Percentiles rank a stretch among this genome's conserved stretches.
Conservation (phyloP, 2,888 invertebrate genomes). For the Acleris holmiana region DNA sequence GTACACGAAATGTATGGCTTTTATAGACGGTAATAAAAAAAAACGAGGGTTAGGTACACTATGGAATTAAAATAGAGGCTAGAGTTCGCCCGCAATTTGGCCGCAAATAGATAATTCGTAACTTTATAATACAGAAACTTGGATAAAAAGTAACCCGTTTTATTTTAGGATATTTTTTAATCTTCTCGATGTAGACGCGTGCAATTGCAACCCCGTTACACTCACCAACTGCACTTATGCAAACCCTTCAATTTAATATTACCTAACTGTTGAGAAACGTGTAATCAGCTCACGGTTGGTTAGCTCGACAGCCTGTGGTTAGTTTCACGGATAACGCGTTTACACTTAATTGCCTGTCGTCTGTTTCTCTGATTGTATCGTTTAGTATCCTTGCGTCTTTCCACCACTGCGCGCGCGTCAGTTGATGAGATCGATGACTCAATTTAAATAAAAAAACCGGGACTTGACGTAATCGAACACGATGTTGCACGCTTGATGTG, state of each 20-base stretch:
- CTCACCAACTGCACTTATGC: conserved; percentile 7
- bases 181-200: background rate
- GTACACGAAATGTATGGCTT: too few species aligned
- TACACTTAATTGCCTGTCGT: conserved; percentile 16
- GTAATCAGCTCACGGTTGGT: conserved; percentile 13
- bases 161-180: too few species aligned
- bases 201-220: background rate
- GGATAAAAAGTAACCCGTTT: too few species aligned
- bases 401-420: conserved; percentile 27
- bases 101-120: too few species aligned
- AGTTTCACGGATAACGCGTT: conserved; percentile 30
- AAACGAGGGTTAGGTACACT: too few species aligned
- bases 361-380: conserved; percentile 31
- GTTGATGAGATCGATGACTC: conserved; percentile 9
- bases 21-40: too few species aligned
- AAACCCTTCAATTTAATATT: conserved; percentile 23
- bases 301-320: conserved; percentile 11
- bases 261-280: conserved; percentile 29
- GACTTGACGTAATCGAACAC: background rate
- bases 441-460: conserved; percentile 6
- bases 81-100: too few species aligned
- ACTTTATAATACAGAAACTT: too few species aligned
- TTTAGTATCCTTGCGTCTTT: conserved; percentile 37
- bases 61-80: too few species aligned
- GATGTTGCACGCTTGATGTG: background rate